Evolutionary conservation across 2,113 vertebrate genomes (phyloP).

Genomic region (Siniperca chuatsi): DNA sequence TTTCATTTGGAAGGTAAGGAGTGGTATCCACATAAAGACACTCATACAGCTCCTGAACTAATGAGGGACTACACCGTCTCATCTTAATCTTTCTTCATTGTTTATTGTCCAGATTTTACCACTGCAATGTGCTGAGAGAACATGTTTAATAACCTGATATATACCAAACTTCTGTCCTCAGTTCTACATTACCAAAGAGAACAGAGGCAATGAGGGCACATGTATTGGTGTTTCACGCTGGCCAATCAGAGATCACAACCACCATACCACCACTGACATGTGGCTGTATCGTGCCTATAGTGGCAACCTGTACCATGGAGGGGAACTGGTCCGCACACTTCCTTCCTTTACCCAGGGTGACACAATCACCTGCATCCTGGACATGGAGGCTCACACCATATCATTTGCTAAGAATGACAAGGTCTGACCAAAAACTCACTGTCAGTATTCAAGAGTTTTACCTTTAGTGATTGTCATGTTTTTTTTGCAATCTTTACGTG

Average conservation of each 20-base stretch:
- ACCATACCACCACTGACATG: conserved; percentile 88
- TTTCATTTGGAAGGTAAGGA: conserved; percentile 86
- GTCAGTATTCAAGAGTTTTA: not conserved
- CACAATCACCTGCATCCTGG: conserved; percentile 87
- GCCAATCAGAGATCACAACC: conserved; percentile 87
- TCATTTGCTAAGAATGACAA: conserved; percentile 88
- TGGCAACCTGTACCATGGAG: conserved; percentile 87
- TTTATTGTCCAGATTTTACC: not conserved
- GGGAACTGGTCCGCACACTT: conserved; percentile 84
- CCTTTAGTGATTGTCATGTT: not conserved
- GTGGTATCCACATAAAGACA: not conserved
- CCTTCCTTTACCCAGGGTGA: conserved; percentile 88
- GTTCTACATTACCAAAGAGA: conserved; percentile 87
- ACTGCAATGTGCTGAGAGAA: not conserved
- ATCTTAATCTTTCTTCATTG: not conserved
- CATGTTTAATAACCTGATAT: not conserved
- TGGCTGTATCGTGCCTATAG: conserved; percentile 89
- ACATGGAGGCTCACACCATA: conserved; percentile 88
- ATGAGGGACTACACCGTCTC: too few relatives aligned
- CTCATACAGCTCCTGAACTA: not conserved
- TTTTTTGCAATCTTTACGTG: not conserved
- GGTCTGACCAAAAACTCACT: conserved; percentile 56
- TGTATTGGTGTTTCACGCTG: conserved; percentile 87
- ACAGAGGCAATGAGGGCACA: conserved; percentile 86
- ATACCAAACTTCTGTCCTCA: conserved; percentile 43